A percentile compares a stretch with the other conserved stretches of the same genome.
Conservation (phyloP, 2,797 vertebrate genomes). For the Pelochelys cantorii region DNA sequence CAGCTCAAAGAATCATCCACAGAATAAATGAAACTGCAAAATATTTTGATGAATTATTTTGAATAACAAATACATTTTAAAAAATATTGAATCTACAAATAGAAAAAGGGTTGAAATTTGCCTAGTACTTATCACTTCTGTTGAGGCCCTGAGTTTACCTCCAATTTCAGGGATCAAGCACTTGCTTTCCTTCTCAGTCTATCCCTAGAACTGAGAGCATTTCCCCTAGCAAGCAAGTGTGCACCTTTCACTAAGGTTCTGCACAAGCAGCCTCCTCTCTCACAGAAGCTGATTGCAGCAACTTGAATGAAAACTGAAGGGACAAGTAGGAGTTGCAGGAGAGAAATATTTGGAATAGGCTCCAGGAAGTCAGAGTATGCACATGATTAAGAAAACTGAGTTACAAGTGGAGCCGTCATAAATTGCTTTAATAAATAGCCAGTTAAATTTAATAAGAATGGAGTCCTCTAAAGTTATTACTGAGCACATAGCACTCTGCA, state of each 20-base stretch:
- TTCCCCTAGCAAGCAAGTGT: background rate
- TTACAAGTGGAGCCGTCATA: background rate
- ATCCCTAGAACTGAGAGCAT: background rate
- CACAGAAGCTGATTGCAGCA: background rate
- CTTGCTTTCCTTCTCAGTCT: background rate
- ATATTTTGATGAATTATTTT: background rate
- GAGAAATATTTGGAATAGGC: background rate
- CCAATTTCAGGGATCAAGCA: background rate
- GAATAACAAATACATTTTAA: background rate
- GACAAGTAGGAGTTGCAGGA: rapidly evolving
- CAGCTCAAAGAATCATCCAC: background rate
- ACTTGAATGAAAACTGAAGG: background rate
- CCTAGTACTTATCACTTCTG: background rate
- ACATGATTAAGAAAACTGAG: rapidly evolving
- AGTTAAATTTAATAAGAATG: background rate
- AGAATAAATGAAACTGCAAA: background rate
- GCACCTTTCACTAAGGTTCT: background rate
- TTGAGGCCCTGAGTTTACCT: background rate
- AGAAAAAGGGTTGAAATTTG: background rate
- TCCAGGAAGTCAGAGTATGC: background rate
- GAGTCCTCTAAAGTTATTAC: background rate
- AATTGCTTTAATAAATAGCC: background rate
- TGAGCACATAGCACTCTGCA: background rate
- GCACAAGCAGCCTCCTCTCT: background rate
- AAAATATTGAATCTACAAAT: background rate